Evolutionary conservation across 2,797 vertebrate species (phyloP).

Genomic region (Orientallactaga sibirica): DNA sequence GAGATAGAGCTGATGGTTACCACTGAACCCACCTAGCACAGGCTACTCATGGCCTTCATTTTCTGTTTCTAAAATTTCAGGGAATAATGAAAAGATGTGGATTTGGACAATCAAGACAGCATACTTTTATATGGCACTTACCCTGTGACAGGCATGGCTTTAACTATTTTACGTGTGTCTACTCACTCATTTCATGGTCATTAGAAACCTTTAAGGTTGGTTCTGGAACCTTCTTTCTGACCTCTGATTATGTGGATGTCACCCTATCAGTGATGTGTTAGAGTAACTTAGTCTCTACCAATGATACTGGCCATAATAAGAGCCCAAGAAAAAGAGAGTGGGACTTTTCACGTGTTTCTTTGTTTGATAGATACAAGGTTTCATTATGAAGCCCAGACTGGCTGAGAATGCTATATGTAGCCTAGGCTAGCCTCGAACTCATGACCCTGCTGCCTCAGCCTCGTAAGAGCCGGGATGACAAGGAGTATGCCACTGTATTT

Average conservation of each 20-base stretch:
- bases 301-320: neutral
- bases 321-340: neutral
- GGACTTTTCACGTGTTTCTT: neutral
- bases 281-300: neutral
- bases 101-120: neutral
- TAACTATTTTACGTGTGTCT: neutral
- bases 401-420: neutral
- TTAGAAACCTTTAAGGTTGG: neutral
- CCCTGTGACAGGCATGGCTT: neutral
- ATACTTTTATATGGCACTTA: neutral
- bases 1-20: neutral
- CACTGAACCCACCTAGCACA: accelerated
- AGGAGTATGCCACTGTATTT: no score
- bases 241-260: neutral
- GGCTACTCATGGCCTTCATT: neutral
- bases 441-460: neutral
- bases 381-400: neutral
- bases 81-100: neutral
- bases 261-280: neutral
- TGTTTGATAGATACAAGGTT: neutral
- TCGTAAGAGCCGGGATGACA: neutral
- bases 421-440: neutral
- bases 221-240: neutral
- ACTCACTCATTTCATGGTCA: neutral
- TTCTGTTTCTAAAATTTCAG: neutral